phyloP scores from a whole-genome alignment of 2,888 invertebrate genomes.

The Lasiommata megera region DNA sequence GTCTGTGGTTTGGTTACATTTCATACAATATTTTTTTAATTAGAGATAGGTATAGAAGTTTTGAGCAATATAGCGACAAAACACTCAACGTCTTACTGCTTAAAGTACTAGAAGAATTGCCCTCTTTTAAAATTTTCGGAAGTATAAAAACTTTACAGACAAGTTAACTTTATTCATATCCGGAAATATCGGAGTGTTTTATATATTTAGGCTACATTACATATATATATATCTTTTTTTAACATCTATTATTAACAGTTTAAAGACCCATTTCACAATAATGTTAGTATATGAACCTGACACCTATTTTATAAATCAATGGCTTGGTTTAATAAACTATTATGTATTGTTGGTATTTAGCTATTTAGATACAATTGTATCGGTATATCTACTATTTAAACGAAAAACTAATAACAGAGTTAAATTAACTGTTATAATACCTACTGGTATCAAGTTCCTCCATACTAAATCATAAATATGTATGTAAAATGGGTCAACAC shows the following conservation, averaged over 20 bases:
- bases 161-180: slow-evolving; percentile 48
- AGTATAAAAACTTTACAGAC: slow-evolving; percentile 64
- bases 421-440: background rate
- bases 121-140: slow-evolving; percentile 44
- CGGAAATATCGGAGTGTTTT: slow-evolving; percentile 50
- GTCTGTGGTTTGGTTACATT: background rate
- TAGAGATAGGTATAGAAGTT: slow-evolving; percentile 44
- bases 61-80: slow-evolving; percentile 60
- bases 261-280: slow-evolving; percentile 28
- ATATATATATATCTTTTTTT: slow-evolving; percentile 50
- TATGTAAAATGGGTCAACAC: slow-evolving; percentile 21
- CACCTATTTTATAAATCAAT: background rate
- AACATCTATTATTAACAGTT: slow-evolving; percentile 39
- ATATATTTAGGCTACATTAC: slow-evolving; percentile 59
- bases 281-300: background rate
- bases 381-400: too few relatives aligned
- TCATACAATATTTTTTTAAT: background rate
- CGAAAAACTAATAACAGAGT: too few relatives aligned
- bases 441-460: background rate
- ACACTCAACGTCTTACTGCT: slow-evolving; percentile 4
- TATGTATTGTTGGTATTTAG: too few relatives aligned
- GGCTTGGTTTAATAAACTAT: too few relatives aligned
- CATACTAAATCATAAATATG: background rate
- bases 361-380: too few relatives aligned
- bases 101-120: slow-evolving; percentile 29